Evolutionary conservation across 2,113 vertebrate species (phyloP).

Genomic region (Plotosus lineatus): DNA sequence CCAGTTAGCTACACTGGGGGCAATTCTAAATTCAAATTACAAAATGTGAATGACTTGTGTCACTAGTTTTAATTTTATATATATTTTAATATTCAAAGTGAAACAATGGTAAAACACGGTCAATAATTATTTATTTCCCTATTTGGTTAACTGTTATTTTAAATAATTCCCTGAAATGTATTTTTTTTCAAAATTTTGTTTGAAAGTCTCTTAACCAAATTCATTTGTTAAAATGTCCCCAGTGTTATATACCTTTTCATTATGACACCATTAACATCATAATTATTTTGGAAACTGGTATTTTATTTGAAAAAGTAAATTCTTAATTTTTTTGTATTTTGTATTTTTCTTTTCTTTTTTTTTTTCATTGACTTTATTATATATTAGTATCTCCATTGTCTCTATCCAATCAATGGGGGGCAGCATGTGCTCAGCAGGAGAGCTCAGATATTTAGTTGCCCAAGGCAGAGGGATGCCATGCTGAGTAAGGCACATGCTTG

Average conservation of each 20-base stretch:
- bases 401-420: slow-evolving; percentile 20
- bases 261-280: neutral
- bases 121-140: too few species aligned
- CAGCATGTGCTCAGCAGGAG: slow-evolving; percentile 28
- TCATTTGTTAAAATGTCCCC: neutral
- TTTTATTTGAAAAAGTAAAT: neutral
- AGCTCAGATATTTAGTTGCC: slow-evolving; percentile 13
- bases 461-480: slow-evolving; percentile 27
- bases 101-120: too few species aligned
- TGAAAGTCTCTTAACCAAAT: neutral
- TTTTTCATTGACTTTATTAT: neutral
- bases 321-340: neutral
- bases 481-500: slow-evolving; percentile 25
- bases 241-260: neutral
- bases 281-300: neutral
- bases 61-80: neutral
- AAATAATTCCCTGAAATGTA: too few species aligned
- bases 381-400: neutral
- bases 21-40: neutral
- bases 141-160: neutral
- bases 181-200: neutral
- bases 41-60: neutral
- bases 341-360: neutral
- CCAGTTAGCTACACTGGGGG: too few species aligned
- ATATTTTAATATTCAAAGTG: neutral